phyloP scores from a whole-genome alignment of 2,888 invertebrate genomes.

The Cistogaster globosa region DNA sequence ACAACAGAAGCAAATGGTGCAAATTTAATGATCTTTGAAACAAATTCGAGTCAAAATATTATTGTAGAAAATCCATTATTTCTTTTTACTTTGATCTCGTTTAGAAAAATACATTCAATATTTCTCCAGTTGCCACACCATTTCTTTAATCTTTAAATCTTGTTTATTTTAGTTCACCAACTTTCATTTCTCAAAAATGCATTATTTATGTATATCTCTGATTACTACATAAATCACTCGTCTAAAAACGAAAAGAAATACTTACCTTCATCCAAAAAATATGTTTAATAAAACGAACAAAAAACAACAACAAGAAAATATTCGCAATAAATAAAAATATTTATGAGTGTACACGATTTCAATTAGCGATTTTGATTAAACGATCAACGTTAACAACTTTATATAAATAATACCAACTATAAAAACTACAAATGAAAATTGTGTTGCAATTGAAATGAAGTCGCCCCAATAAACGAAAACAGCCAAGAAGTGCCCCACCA shows the following conservation, averaged over 20 bases:
- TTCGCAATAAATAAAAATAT: constrained; percentile 63
- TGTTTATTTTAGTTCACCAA: not conserved
- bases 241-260: not conserved
- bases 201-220: constrained; percentile 17
- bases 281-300: constrained; percentile 27
- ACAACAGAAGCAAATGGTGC: too few relatives aligned
- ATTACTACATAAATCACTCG: constrained; percentile 34
- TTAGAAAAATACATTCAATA: too few relatives aligned
- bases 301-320: constrained; percentile 38
- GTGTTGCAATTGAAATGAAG: constrained; percentile 48
- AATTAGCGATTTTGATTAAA: constrained; percentile 70
- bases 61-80: too few relatives aligned
- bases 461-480: constrained; percentile 29
- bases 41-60: too few relatives aligned
- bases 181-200: constrained; percentile 18
- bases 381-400: constrained; percentile 70
- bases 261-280: not conserved
- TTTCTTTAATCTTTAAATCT: not conserved
- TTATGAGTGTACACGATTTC: constrained; percentile 71
- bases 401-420: constrained; percentile 50
- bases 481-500: constrained; percentile 16
- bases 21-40: too few relatives aligned
- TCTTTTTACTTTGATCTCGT: too few relatives aligned
- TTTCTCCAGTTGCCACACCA: not conserved
- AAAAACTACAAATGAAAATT: constrained; percentile 28